phyloP scores from a whole-genome alignment of 2,113 vertebrate genomes.

The Pedionomus torquatus region DNA sequence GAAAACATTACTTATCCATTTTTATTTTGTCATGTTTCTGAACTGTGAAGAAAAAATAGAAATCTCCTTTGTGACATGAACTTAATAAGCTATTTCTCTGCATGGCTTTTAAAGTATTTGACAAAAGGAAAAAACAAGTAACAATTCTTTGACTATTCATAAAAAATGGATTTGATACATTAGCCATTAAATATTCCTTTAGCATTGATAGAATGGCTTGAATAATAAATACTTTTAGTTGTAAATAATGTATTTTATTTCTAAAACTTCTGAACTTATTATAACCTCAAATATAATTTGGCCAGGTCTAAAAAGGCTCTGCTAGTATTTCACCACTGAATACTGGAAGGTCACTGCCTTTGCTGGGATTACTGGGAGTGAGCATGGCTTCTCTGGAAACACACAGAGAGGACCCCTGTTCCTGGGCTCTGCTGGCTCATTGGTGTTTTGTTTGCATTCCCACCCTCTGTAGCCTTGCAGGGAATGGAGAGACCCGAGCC shows the following conservation, averaged over 20 bases:
- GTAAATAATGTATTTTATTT: conserved; percentile 18
- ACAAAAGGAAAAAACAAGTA: background rate
- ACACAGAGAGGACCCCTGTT: background rate
- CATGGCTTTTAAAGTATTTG: background rate
- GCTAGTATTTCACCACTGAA: background rate
- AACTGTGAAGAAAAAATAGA: background rate
- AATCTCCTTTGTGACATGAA: background rate
- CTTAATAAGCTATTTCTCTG: background rate
- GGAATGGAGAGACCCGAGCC: background rate
- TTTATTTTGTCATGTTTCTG: background rate
- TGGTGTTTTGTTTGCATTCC: background rate
- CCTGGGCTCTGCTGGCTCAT: fast-evolving
- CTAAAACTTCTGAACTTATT: background rate
- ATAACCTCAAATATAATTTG: background rate
- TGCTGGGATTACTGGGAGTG: background rate
- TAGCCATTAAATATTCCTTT: conserved; percentile 33
- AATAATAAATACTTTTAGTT: conserved; percentile 33
- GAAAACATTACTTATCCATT: background rate
- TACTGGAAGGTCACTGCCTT: background rate
- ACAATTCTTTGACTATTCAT: conserved; percentile 16
- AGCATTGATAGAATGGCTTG: background rate
- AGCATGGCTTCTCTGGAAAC: background rate
- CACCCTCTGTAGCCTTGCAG: background rate
- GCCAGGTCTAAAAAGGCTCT: background rate
- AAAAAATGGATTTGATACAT: conserved; percentile 16